Conservation (phyloP, 2,797 vertebrate species). For the Phrynocephalus guinanensis region DNA sequence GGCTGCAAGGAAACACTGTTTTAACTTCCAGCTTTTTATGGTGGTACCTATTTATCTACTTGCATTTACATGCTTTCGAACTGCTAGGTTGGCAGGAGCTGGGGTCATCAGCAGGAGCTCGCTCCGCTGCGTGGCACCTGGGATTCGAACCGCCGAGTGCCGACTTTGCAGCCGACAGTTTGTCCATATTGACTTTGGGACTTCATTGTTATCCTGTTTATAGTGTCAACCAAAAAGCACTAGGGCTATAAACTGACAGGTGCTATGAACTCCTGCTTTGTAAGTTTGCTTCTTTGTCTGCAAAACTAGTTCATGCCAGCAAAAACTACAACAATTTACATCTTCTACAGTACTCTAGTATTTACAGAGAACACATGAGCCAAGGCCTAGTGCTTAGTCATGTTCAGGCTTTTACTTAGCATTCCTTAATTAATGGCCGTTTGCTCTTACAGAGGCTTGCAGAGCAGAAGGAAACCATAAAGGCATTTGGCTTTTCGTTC, state of each 20-base stretch:
- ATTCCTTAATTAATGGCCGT: conserved; percentile 44
- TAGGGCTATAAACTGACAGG: background rate
- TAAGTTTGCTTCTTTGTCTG: background rate
- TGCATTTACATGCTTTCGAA: too few species aligned
- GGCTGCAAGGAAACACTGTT: too few species aligned
- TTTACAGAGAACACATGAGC: background rate
- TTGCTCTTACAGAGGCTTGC: conserved; percentile 33
- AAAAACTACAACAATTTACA: background rate
- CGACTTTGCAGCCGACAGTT: background rate
- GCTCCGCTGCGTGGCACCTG: too few species aligned
- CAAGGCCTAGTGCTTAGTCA: background rate
- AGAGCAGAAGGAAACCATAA: background rate
- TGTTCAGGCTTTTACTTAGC: conserved; percentile 21
- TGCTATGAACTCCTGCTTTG: background rate
- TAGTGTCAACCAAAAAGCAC: background rate
- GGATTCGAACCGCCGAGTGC: too few species aligned
- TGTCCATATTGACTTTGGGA: background rate
- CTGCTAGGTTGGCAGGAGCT: too few species aligned
- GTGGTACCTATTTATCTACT: too few species aligned
- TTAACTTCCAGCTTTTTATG: too few species aligned
- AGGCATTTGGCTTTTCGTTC: background rate
- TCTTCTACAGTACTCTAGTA: background rate
- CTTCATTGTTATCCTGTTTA: background rate
- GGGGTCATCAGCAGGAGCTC: too few species aligned
- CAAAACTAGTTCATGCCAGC: background rate